These are phyloP conservation scores for Boloria euphrosyne DNA, from an alignment of 2,888 invertebrate species.

Conservation along the genomic window DNA sequence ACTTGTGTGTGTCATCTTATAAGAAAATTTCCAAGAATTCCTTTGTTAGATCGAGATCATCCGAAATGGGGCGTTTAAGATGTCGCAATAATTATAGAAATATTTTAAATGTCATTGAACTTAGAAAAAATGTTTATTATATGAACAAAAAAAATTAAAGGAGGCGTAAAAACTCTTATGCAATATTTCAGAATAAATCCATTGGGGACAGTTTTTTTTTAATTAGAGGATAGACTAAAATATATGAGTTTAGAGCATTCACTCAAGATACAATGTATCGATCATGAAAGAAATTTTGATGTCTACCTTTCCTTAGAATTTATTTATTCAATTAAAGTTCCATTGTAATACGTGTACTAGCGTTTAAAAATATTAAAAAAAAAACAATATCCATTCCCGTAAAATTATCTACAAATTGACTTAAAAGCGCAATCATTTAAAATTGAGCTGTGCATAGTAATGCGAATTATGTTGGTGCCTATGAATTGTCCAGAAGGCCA, in stretches of 20 bases:
- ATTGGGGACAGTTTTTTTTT: no score
- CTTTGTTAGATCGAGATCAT: not conserved
- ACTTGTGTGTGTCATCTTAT: constrained; percentile 21
- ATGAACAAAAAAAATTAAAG: no score
- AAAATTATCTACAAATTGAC: constrained; percentile 28
- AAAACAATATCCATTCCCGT: not conserved
- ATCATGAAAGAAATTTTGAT: not conserved
- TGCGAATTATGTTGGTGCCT: constrained; percentile 45
- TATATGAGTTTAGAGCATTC: no score
- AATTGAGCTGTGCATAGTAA: constrained; percentile 31
- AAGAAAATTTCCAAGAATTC: constrained; percentile 14
- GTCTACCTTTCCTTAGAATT: no score
- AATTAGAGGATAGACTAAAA: no score
- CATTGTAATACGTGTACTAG: no score
- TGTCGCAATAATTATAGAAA: constrained; percentile 1
- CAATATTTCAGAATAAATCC: no score
- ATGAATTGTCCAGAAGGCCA: constrained; percentile 65
- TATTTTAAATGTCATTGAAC: no score
- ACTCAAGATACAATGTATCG: not conserved
- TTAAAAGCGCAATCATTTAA: constrained; percentile 37
- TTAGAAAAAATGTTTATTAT: no score
- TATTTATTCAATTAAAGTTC: no score
- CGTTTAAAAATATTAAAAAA: no score
- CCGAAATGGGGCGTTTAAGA: not conserved
- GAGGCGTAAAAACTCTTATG: no score